Evolutionary conservation across 2,113 vertebrate species (phyloP).

Genomic region (Morone chrysops): DNA sequence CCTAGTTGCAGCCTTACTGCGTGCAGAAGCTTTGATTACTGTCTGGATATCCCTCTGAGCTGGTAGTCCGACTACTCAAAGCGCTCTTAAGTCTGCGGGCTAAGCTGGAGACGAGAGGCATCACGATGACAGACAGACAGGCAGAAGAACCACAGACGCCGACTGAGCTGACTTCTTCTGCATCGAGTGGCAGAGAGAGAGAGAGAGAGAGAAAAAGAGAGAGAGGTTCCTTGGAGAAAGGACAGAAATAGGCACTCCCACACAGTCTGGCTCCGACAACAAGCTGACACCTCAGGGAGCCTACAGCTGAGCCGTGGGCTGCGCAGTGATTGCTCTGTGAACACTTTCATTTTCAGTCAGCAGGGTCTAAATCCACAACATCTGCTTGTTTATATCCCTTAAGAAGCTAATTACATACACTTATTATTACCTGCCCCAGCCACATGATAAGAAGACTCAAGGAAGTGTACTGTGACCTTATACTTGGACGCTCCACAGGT

Average conservation of each 20-base stretch:
- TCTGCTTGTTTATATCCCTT: conserved; percentile 47
- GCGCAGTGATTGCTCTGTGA: conserved; percentile 41
- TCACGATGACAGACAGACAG: conserved; percentile 28
- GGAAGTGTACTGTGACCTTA: neutral
- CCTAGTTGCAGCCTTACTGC: neutral
- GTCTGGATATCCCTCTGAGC: conserved; percentile 24
- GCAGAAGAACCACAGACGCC: conserved; percentile 26
- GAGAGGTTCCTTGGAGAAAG: conserved; percentile 53
- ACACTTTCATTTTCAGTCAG: conserved; percentile 59
- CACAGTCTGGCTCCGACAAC: conserved; percentile 82
- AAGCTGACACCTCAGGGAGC: conserved; percentile 79
- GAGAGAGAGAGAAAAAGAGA: neutral
- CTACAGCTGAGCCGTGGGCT: conserved; percentile 80
- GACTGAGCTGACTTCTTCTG: conserved; percentile 33
- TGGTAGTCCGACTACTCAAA: conserved; percentile 6
- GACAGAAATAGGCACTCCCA: conserved; percentile 82
- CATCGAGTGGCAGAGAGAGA: neutral
- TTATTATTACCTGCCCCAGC: neutral
- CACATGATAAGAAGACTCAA: neutral
- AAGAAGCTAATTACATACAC: conserved; percentile 22
- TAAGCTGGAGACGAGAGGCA: conserved; percentile 28
- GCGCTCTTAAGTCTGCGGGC: conserved; percentile 9
- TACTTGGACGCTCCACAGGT: conserved; percentile 5
- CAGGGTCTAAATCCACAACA: conserved; percentile 59
- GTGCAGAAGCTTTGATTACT: conserved; percentile 8